These are phyloP conservation scores for Eublepharis macularius DNA, from an alignment of 2,113 vertebrate genomes.

Conservation along the genomic window DNA sequence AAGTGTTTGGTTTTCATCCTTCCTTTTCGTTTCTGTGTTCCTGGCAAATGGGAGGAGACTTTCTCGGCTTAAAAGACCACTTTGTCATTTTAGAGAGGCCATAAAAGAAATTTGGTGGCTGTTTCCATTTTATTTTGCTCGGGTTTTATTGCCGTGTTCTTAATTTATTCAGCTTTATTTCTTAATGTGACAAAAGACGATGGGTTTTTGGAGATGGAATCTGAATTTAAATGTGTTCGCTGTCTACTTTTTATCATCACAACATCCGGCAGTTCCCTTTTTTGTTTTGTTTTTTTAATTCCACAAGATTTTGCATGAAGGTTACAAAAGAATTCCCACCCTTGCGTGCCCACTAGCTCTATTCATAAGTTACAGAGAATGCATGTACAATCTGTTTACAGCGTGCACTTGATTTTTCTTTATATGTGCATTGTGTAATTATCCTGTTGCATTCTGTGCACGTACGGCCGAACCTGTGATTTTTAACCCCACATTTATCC, in stretches of 20 bases:
- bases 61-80: constrained; percentile 4
- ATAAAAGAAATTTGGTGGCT: constrained; percentile 13
- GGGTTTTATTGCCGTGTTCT: constrained; percentile 48
- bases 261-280: background rate
- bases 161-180: constrained; percentile 58
- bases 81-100: constrained; percentile 20
- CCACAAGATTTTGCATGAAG: constrained; percentile 17
- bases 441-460: too few species aligned
- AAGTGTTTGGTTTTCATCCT: constrained; percentile 4
- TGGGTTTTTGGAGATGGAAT: constrained; percentile 46
- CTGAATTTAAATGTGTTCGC: constrained; percentile 45
- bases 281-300: background rate
- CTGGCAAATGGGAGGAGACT: background rate
- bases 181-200: constrained; percentile 51
- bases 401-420: too few species aligned
- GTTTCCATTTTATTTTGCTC: constrained; percentile 47
- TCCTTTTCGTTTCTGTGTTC: background rate
- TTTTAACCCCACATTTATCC: too few species aligned
- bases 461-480: too few species aligned
- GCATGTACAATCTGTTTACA: too few species aligned
- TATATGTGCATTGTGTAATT: too few species aligned
- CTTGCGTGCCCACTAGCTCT: background rate
- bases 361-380: background rate
- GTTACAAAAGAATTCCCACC: background rate
- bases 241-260: constrained; percentile 15